Evolutionary conservation across 53 echinoderm and acorn worm genomes (phyloP).

Genomic region (Luidia sarsii): DNA sequence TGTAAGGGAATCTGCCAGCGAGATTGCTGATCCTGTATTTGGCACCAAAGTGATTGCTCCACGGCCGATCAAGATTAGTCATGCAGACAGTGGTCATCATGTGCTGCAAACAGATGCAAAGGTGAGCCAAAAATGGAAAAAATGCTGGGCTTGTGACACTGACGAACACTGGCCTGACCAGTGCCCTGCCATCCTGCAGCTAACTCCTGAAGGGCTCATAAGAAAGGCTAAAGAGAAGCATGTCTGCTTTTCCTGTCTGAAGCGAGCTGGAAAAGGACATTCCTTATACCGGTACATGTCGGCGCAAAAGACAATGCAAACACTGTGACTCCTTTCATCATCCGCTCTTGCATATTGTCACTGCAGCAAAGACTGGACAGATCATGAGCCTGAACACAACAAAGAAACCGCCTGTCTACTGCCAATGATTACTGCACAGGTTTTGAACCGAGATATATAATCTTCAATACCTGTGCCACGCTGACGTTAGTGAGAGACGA

Average conservation of each 20-base stretch:
- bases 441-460: background rate
- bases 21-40: constrained; percentile 57
- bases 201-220: constrained; percentile 19
- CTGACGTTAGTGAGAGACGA: constrained; percentile 14
- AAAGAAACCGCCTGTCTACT: background rate
- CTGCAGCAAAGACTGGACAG: background rate
- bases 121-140: constrained; percentile 11
- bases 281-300: no score
- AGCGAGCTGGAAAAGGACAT: constrained; percentile 63
- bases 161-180: constrained; percentile 52
- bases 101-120: constrained; percentile 16
- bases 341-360: constrained; percentile 10
- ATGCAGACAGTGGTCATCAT: constrained; percentile 13
- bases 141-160: constrained; percentile 34
- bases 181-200: constrained; percentile 1
- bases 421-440: constrained; percentile 10
- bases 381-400: background rate
- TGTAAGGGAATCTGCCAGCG: constrained; percentile 44
- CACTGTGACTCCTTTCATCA: constrained; percentile 12
- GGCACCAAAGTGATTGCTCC: constrained; percentile 24
- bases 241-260: constrained; percentile 74
- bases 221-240: constrained; percentile 47
- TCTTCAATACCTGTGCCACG: constrained; percentile 13
- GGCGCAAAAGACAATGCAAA: no score
- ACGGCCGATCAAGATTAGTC: background rate